Base-by-base conservation (phyloP, 2,888 invertebrate genomes). In the Drosophila austrosaltans region DNA sequence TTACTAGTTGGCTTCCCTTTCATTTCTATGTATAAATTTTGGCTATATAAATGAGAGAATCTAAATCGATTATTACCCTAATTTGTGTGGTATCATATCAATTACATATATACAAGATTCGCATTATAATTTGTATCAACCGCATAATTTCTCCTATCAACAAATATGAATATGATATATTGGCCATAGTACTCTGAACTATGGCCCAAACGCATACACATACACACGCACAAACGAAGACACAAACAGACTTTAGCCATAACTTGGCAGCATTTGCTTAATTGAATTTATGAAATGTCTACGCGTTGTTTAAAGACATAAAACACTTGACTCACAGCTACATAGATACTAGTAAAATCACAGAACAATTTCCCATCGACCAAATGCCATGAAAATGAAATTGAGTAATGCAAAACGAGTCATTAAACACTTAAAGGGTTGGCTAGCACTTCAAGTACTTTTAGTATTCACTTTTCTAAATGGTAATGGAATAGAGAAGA, bases 251-350 rank as follows among this genome's bases (percentile, higher is more conserved):
- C 42, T 42, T 48, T 44, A 54, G 54, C 57, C 53, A 66, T 71
- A 74, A 68, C 67, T 71, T 60, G 20, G 66, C 72, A 75, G 72
- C 76, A 82, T 79, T 82, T 79, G 83, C 72, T 70, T 83, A 85
- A 83, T 83, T 87, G 82, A 82, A 85, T 87, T 87, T 75, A 85
- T 86, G 80, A 75, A 87, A 87, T 87, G 85, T 63, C 53, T 67
- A 40, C 39, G 58, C 40, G 40, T 36, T 40, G 25, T 40, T 58
- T 40, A 40, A 58, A 58, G 58, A 58, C 20, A 20, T 25, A 40
- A 56, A 60, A 56, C 36, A 48, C 16, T 16, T 16, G 16, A 6
- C 53, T 39, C 40, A 59, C 36, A 8, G 12, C 20, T 63, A 64
- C 53, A 25, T 64, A 56, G 8, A 53, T 57, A 58, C 39, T 25